These are phyloP conservation scores for Caenorhabditis briggsae DNA, from an alignment of 1,140 invertebrate genomes.

Conservation along the genomic window DNA sequence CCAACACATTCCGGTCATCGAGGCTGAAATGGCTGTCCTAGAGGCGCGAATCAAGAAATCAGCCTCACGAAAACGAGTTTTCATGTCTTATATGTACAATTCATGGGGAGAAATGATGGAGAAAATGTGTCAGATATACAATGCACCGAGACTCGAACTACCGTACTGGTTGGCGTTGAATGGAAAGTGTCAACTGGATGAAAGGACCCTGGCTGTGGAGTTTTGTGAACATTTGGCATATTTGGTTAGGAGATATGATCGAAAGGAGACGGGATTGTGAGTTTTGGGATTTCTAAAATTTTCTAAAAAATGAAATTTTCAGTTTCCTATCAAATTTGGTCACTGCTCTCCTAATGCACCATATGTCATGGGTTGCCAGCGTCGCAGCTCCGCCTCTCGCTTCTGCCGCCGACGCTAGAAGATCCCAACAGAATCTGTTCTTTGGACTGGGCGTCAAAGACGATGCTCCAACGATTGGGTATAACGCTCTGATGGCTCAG, in stretches of 20 bases:
- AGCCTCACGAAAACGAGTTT: not conserved
- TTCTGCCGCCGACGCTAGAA: not conserved
- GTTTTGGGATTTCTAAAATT: conserved; percentile 1
- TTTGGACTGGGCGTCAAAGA: not conserved
- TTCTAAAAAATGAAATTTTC: not conserved
- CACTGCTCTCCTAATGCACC: conserved; percentile 58
- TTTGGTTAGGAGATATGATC: conserved; percentile 24
- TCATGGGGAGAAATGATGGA: conserved; percentile 50
- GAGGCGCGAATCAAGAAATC: conserved; percentile 35
- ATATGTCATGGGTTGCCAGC: conserved; percentile 61
- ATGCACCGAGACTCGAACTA: conserved; percentile 49
- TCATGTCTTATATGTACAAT: conserved; percentile 55
- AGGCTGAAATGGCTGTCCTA: conserved; percentile 47
- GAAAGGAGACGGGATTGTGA: conserved; percentile 53
- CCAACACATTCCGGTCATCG: conserved; percentile 62
- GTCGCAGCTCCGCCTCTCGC: conserved; percentile 53
- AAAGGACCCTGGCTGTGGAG: not conserved
- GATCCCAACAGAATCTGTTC: not conserved
- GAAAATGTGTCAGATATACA: conserved; percentile 48
- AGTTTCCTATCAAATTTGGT: conserved; percentile 63
- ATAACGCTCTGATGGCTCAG: conserved; percentile 61
- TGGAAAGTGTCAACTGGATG: conserved; percentile 18
- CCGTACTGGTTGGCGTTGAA: conserved; percentile 58
- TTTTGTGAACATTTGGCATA: conserved; percentile 58
- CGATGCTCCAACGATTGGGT: conserved; percentile 17